Base-by-base conservation (phyloP, 2,113 vertebrate species). In the Telmatochromis sp. region DNA sequence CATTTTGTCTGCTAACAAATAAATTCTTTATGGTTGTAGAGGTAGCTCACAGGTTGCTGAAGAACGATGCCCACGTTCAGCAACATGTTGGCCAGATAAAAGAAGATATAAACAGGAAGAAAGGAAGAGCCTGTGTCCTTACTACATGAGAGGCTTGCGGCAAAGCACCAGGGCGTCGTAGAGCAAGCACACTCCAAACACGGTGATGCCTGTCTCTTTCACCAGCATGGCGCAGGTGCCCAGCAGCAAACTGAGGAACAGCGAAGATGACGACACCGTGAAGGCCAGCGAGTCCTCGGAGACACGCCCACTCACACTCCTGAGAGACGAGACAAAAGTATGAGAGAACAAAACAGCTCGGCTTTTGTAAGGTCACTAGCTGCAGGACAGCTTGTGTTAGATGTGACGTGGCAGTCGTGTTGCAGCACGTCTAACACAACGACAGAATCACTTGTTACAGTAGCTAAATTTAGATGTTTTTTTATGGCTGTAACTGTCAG, bases 221-320 rank as follows among this genome's bases (percentile, higher is more conserved):
- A 99, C 98, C 96, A 99, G 96, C 98, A 99, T 99, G 83, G 98
- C 98, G 53, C 98, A 97, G 3, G 98, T 98, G 37, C 99, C 99
- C 95, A 99, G 96, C 28, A 97, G 88, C 90, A 99, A 93, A 88
- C 97, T 98, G 91, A 97, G 90, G 57, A 97, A 65, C 95, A 99
- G 92, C 82, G 96, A 97, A 85, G 95, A 91, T 2, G 92, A 94
- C 2, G 97, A 98, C 31, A 92, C 95, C 0, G 97, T 98, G 83
- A 96, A 88, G 65, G 98, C 97, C 85, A 97, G 95, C 40, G 93
- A 85, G 85, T 97, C 96, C 80, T 95, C 96, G 6, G 92, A 93
- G 35, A 93, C 84, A 65, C 93, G 87, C 14, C 81, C 93, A 75
- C 94, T 97, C 90, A 99, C 96, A 21, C 98, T 98, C 97, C 98